Base-by-base conservation (phyloP, 2,113 vertebrate species). In the Struthidea cinerea region DNA sequence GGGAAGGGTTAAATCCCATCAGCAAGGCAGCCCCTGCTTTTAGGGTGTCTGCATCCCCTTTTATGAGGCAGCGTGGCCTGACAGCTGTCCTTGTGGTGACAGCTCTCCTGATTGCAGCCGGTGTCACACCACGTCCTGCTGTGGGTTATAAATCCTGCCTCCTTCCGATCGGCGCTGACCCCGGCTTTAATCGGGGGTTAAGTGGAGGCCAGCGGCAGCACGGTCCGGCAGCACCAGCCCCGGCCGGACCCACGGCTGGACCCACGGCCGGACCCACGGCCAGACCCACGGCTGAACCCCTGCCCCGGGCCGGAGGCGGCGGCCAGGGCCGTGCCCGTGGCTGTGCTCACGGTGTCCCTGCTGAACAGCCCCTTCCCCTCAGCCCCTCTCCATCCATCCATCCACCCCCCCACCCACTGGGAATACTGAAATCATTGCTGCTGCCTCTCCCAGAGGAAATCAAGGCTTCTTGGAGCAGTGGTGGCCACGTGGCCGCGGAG, bases 371-470 rank as follows among this genome's bases (percentile, higher is more conserved):
- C 46, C 84, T 95, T 96, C 91, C 89, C 94, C 84, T 79, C 26
- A 0, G 81, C 91, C 94, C 78, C 84, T 69, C 82, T 86, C 60
- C 94, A 60, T 61, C 85, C 94, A 95, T 52, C 94, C 93, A 52
- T 4, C 74, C 82, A 27, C 3, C 46, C 71, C 15, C 49, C 56
- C 53, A 8, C 89, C 96, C 37, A 1, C 69, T 53, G 89, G 96
- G 97, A 98, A 84, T 96, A 44, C 97, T 95, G 80, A 87, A 86
- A 97, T 96, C 97, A 96, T 97, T 86, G 97, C 96, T 30, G 47
- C 96, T 82, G 96, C 81, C 90, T 96, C 97, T 99, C 99, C 99
- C 99, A 94, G 97, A 99, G 99, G 99, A 99, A 99, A 99, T 99
- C 99, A 99, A 98, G 98, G 98, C 95, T 99, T 97, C 98, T 98